phyloP scores from a whole-genome alignment of 1,140 invertebrate genomes.

The Reticulitermes speratus region DNA sequence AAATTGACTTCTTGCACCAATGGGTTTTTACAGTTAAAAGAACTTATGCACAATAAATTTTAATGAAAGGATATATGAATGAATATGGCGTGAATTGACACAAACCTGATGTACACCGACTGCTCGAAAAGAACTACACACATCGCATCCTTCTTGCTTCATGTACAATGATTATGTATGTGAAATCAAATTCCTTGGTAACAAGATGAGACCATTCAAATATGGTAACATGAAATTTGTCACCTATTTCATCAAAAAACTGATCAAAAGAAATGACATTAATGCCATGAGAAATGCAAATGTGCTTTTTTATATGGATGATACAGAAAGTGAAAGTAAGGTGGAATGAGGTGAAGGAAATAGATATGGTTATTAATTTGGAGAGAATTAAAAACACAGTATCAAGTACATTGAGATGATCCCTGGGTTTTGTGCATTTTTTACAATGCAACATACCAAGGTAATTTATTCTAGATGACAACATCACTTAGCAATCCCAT shows the following conservation, averaged over 20 bases:
- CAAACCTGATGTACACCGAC: not conserved
- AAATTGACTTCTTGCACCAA: too few species aligned
- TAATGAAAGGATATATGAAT: not conserved
- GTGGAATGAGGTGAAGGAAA: constrained; percentile 2
- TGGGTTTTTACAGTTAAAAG: not conserved
- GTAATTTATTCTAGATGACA: constrained; percentile 6
- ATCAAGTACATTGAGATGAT: not conserved
- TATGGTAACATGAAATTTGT: not conserved
- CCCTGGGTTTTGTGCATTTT: not conserved
- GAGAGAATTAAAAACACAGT: constrained; percentile 3
- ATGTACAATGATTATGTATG: not conserved
- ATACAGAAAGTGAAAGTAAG: not conserved
- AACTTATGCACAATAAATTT: not conserved
- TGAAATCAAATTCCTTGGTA: not conserved
- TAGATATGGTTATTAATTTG: not conserved
- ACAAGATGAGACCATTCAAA: not conserved
- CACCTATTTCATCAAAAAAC: not conserved
- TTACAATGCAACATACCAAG: not conserved
- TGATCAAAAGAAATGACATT: not conserved
- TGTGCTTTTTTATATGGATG: not conserved
- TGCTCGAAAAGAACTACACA: constrained; percentile 5
- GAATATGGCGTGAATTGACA: not conserved
- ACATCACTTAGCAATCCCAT: constrained; percentile 1
- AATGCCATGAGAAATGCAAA: not conserved
- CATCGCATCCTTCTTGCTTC: not conserved